Base-by-base conservation (phyloP, 1,140 invertebrate species). In the Potamilus streckersoni region DNA sequence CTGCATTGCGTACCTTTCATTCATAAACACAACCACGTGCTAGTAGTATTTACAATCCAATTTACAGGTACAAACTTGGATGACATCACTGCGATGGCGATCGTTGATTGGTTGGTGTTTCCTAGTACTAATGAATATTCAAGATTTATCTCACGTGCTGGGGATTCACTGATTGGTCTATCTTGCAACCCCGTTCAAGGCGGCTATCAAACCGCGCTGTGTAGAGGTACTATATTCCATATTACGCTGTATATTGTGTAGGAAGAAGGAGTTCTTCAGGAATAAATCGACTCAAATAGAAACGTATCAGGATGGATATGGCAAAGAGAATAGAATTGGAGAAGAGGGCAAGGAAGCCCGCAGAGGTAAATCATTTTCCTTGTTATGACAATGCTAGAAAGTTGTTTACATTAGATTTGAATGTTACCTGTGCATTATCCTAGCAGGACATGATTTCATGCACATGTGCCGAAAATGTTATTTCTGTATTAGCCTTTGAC, bases 291-390 rank as follows among this genome's bases (percentile, higher is more conserved):
- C 6, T 17, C 19, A 6, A 63, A 69, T 62, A 13, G 20, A 71
- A 60, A 71, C 60, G 59, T 58, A 56, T 58, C 70, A 80, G 76
- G 76, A 82, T 82, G 80, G 80, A 82, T 65, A 84, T 84, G 83
- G 74, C 74, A 70, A 82, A 83, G 79, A 80, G 82, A 69, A 81
- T 84, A 66, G 82, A 84, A 62, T 60, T 84, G 76, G 83, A 84
- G 70, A 74, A 67, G 76, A 59, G 83, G 59, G 80, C 80, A 63
- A 80, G 79, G 69, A 74, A 79, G 56, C 69, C 82, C 62, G 64
- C 65, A n/a, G 79, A 83, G 83, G 83, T 84, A 78, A 57, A n/a
- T 58, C 31, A 64, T 58, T 38, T 63, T 76, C n/a, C 12, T 71
- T 49, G 6, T 49, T 49, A 11, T 49, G 38, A 49, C 38, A 49